Evolutionary conservation across 2,113 vertebrate genomes (phyloP).

Genomic region (Lophochroa leadbeateri): DNA sequence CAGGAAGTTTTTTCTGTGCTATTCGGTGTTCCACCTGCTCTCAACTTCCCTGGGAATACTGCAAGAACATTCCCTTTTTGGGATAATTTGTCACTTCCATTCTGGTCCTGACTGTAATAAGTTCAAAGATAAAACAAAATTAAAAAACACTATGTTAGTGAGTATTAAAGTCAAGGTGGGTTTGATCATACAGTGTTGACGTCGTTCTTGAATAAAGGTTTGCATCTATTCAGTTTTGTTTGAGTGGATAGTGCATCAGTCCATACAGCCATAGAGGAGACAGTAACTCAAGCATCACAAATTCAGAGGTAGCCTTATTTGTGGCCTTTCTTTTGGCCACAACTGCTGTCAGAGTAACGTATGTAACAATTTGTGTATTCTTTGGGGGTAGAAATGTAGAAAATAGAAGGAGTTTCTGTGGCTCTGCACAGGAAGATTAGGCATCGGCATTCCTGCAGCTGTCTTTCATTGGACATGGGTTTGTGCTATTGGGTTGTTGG

Average conservation of each 20-base stretch:
- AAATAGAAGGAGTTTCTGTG: not conserved
- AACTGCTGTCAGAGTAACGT: not conserved
- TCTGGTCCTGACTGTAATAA: not conserved
- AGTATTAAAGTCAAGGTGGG: not conserved
- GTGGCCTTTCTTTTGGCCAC: not conserved
- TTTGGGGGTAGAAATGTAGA: not conserved
- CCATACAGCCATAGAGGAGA: not conserved
- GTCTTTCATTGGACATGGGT: not conserved
- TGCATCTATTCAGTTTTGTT: not conserved
- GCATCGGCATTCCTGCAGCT: not conserved
- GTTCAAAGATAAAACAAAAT: not conserved
- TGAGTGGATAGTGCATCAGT: not conserved
- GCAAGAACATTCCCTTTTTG: not conserved
- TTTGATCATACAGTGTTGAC: not conserved
- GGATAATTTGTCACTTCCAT: not conserved
- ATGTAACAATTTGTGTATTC: not conserved
- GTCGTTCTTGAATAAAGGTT: not conserved
- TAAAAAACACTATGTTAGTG: not conserved
- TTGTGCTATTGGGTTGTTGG: fast-evolving
- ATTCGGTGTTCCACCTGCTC: not conserved
- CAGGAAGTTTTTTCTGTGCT: not conserved
- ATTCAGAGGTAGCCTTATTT: not conserved
- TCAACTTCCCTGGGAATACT: not conserved
- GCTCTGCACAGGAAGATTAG: not conserved
- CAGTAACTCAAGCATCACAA: not conserved